Evolutionary conservation across 2,113 vertebrate genomes (phyloP).

Genomic region (Anolis sagrei): DNA sequence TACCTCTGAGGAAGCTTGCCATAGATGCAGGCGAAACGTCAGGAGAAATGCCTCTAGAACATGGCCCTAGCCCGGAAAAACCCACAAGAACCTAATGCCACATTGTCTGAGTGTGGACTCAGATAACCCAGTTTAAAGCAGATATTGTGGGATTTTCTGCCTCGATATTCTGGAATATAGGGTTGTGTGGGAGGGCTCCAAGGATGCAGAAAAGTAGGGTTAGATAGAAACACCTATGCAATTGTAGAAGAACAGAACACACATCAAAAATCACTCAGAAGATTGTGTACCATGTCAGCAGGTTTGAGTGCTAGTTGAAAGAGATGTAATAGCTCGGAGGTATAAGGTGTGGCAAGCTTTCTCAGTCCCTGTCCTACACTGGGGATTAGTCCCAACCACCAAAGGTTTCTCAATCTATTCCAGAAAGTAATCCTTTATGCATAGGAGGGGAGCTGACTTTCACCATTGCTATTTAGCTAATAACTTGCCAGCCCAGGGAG

Average conservation of each 20-base stretch:
- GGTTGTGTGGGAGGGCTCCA: too few species aligned
- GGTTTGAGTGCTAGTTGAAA: background rate
- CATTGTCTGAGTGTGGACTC: too few species aligned
- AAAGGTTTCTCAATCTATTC: background rate
- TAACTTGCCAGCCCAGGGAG: background rate
- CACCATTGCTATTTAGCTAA: background rate
- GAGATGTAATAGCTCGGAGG: background rate
- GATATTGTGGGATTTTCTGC: too few species aligned
- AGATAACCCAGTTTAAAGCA: too few species aligned
- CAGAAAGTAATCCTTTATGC: background rate
- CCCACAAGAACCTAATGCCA: too few species aligned
- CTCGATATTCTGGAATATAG: too few species aligned
- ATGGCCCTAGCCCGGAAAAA: too few species aligned
- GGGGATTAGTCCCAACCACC: background rate
- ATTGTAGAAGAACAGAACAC: background rate
- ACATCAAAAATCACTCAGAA: background rate
- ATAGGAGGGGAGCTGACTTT: background rate
- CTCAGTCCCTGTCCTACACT: background rate
- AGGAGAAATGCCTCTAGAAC: too few species aligned
- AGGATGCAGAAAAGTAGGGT: background rate
- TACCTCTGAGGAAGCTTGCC: too few species aligned
- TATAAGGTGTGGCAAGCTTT: background rate
- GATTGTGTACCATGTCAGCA: background rate
- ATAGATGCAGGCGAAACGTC: too few species aligned
- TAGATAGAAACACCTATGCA: background rate